These are phyloP conservation scores for Scaptomyza cyrtandrae DNA, from an alignment of 2,888 invertebrate genomes.

Conservation along the genomic window DNA sequence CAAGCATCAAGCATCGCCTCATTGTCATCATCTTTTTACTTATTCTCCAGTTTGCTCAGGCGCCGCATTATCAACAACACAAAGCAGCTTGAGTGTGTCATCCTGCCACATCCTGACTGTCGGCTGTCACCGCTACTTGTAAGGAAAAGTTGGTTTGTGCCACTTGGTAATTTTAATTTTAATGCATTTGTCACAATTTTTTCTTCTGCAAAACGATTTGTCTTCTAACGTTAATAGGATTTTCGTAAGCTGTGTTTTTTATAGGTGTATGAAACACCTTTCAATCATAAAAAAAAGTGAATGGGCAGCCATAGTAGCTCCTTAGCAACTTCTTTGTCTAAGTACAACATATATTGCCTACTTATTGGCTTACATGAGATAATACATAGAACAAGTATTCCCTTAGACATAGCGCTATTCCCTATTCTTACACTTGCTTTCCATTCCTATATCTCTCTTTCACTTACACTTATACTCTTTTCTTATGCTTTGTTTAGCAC, in stretches of 20 bases:
- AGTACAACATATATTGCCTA: constrained; percentile 65
- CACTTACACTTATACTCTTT: not conserved
- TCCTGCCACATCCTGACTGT: constrained; percentile 35
- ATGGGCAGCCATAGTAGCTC: constrained; percentile 22
- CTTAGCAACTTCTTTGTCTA: constrained; percentile 19
- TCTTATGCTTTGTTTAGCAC: constrained; percentile 2
- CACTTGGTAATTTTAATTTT: constrained; percentile 74
- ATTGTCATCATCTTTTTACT: constrained; percentile 28
- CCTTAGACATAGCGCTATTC: constrained; percentile 1
- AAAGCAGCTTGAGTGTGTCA: constrained; percentile 76
- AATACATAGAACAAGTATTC: constrained; percentile 1
- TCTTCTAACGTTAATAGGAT: constrained; percentile 67
- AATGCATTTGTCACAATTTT: constrained; percentile 75
- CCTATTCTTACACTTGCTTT: not conserved
- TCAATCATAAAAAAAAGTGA: not conserved
- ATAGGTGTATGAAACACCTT: constrained; percentile 17
- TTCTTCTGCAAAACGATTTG: constrained; percentile 60
- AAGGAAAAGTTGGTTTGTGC: constrained; percentile 20
- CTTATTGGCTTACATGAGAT: constrained; percentile 47
- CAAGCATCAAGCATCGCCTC: constrained; percentile 45
- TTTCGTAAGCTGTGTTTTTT: constrained; percentile 39
- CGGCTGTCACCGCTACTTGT: constrained; percentile 27
- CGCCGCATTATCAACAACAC: constrained; percentile 60
- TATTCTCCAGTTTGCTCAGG: constrained; percentile 28
- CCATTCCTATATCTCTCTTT: not conserved